Percentiles rank a stretch among this genome's conserved stretches.
Evolutionary conservation across 2,113 vertebrate species (phyloP).

Genomic region (Proterorhinus semilunaris): DNA sequence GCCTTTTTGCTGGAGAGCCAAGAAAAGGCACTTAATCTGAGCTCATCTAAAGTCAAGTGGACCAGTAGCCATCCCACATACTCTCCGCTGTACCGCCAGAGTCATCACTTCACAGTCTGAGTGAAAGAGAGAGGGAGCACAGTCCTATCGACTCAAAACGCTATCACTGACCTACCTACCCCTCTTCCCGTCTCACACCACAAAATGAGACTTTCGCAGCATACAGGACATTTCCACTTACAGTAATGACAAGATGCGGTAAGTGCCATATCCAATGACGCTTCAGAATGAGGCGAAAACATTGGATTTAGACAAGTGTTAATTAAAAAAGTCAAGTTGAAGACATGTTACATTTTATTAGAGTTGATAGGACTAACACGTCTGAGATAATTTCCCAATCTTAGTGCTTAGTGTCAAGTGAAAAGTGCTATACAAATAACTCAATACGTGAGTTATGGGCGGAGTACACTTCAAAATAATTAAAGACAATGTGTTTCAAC

Average conservation of each 20-base stretch:
- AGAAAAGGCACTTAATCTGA: constrained; percentile 19
- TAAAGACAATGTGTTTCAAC: no score
- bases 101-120: constrained; percentile 37
- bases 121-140: constrained; percentile 11
- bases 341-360: not conserved
- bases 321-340: not conserved
- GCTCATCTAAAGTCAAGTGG: constrained; percentile 39
- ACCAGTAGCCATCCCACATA: constrained; percentile 12
- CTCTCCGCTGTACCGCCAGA: constrained; percentile 14
- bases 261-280: not conserved
- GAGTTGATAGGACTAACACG: not conserved
- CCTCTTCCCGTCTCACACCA: constrained; percentile 23
- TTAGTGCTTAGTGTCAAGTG: no score
- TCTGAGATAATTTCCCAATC: no score
- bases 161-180: constrained; percentile 5
- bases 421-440: no score
- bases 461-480: no score
- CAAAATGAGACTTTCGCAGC: constrained; percentile 21
- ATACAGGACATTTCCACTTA: not conserved
- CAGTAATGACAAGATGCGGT: not conserved
- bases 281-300: not conserved
- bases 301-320: constrained; percentile 13
- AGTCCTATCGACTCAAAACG: constrained; percentile 34
- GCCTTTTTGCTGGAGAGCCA: constrained; percentile 34
- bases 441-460: no score